Percentiles rank a stretch among this genome's conserved stretches.
Conservation (phyloP, 2,797 vertebrate genomes). For the Heteromormyrus szaboi region DNA sequence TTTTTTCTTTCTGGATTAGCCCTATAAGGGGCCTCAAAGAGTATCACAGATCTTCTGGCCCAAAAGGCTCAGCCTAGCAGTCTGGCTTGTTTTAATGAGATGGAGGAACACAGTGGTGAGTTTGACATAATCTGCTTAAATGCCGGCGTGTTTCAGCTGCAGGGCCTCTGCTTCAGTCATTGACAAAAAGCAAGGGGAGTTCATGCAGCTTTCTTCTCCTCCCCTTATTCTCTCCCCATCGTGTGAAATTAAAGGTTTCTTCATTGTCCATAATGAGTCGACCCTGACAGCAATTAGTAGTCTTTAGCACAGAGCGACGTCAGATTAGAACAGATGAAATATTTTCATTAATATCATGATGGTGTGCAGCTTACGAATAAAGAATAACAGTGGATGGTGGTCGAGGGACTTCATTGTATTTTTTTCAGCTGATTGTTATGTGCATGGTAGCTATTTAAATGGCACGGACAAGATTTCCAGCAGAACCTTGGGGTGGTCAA, state of each 20-base stretch:
- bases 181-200: constrained; percentile 27
- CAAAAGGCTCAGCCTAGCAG: constrained; percentile 27
- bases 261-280: constrained; percentile 52
- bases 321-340: constrained; percentile 45
- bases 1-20: background rate
- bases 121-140: constrained; percentile 45
- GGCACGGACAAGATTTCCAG: background rate
- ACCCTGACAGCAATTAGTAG: constrained; percentile 56
- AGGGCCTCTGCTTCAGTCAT: constrained; percentile 26
- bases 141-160: constrained; percentile 40
- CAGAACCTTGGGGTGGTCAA: background rate
- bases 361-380: background rate
- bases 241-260: constrained; percentile 52
- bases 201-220: constrained; percentile 21
- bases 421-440: background rate
- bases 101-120: constrained; percentile 26
- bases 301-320: constrained; percentile 41
- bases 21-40: background rate
- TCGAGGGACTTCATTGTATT: background rate
- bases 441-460: background rate
- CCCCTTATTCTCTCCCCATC: constrained; percentile 35
- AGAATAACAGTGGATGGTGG: background rate
- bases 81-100: constrained; percentile 47
- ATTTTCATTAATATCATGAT: constrained; percentile 39
- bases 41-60: background rate